Base-by-base conservation (phyloP, 2,113 vertebrate genomes). In the Pseudopipra pipra region DNA sequence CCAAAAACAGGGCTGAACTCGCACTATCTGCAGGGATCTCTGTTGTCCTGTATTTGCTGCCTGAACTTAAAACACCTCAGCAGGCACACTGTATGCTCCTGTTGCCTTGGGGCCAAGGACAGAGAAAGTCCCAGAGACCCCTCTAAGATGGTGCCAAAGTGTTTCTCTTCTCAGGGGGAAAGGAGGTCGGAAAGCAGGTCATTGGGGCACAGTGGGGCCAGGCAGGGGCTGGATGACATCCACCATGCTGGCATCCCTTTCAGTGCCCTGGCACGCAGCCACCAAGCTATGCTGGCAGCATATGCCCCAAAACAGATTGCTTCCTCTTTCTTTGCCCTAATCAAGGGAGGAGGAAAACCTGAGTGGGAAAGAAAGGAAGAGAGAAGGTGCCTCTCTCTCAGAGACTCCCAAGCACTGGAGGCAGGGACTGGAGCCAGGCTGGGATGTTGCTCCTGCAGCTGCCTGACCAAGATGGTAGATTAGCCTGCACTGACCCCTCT, bases 261-360 rank as follows among this genome's bases (percentile, higher is more conserved):
- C 1, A 2, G 31, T 7, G n/a, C 23, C 24, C 54, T 33, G 21
- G 51, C 59, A 80, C 0, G 1, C 17, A n/a, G 67, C 37, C 67
- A 39, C 43, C 33, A 52, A 43, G 27, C 39, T 35, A 35, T 1
- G 1, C 46, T 35, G 24, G 47, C 41, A 85, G 35, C 54, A 77
- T 0, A 0, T 0, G 0, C 13, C 28, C 27, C 4, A 2, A 30
- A 79, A 54, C 6, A 7, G 12, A 12, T 43, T 8, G 23, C 59
- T 63, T 59, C 41, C 43, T 79, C 65, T 55, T 71, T 66, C 52
- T 67, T 89, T 0, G 0, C 8, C 20, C 28, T 25, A 16, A 85
- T 30, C 49, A 62, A 63, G 41, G 9, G 9, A 90, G 14, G 12
- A 84, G 11, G 27, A 86, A 95, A 90, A 59, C 21, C 8, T 3